Percentiles rank a stretch among this genome's conserved stretches.
phyloP scores from a whole-genome alignment of 2,113 vertebrate species.

The Colius striatus region DNA sequence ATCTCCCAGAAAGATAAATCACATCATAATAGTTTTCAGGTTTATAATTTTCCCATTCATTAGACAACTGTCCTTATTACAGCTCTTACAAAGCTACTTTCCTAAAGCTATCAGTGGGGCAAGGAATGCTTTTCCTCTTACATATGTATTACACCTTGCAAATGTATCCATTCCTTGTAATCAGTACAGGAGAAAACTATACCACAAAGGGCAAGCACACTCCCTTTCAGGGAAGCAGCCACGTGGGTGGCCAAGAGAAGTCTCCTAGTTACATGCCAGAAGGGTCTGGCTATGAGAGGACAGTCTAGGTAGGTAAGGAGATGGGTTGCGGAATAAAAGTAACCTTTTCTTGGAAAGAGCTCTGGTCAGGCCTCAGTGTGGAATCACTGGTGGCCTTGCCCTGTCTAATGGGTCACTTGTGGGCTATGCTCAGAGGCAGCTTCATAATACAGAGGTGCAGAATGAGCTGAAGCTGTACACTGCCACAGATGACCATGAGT shows the following conservation, averaged over 20 bases:
- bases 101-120: background rate
- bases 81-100: background rate
- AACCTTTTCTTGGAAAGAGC: background rate
- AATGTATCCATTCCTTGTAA: background rate
- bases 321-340: background rate
- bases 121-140: background rate
- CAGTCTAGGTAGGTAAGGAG: background rate
- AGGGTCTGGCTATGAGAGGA: background rate
- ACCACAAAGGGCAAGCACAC: background rate
- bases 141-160: background rate
- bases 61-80: background rate
- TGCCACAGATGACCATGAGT: background rate
- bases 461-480: background rate
- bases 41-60: constrained; percentile 1
- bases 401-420: background rate
- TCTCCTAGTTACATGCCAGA: background rate
- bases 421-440: background rate
- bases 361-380: background rate
- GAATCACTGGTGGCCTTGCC: background rate
- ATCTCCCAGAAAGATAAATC: background rate
- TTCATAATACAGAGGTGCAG: background rate
- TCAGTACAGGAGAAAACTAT: background rate
- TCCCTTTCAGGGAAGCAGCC: background rate
- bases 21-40: background rate
- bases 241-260: background rate